phyloP scores from a whole-genome alignment of 2,113 vertebrate genomes.

The Emydocephalus ijimae region DNA sequence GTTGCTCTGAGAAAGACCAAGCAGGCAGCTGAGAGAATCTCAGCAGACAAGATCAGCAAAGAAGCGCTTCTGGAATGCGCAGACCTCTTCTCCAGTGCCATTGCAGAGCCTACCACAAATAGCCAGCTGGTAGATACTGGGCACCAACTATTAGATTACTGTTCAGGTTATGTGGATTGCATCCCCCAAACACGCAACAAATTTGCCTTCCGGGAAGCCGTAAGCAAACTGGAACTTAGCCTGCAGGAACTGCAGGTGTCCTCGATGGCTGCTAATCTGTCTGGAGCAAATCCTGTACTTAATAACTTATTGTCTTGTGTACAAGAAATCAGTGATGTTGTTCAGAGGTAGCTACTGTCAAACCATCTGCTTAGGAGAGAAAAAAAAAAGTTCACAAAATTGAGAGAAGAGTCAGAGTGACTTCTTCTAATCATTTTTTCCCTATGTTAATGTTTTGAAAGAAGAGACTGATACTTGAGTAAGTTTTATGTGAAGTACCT shows the following conservation, averaged over 20 bases:
- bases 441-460: slow-evolving; percentile 69
- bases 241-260: slow-evolving; percentile 96
- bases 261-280: slow-evolving; percentile 74
- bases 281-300: slow-evolving; percentile 82
- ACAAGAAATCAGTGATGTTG: slow-evolving; percentile 96
- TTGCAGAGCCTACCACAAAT: slow-evolving; percentile 84
- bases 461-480: slow-evolving; percentile 76
- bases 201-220: slow-evolving; percentile 95
- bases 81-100: slow-evolving; percentile 83
- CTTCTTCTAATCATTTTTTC: slow-evolving; percentile 35
- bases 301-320: slow-evolving; percentile 95
- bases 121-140: slow-evolving; percentile 94
- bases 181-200: slow-evolving; percentile 98
- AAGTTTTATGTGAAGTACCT: slow-evolving; percentile 78
- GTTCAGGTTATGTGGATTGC: slow-evolving; percentile 97
- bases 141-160: slow-evolving; percentile 95
- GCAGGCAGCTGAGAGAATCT: slow-evolving; percentile 82
- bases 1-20: slow-evolving; percentile 85
- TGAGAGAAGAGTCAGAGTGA: slow-evolving; percentile 17
- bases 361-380: slow-evolving; percentile 46
- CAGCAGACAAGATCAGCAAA: slow-evolving; percentile 87
- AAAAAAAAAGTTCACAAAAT: neutral
- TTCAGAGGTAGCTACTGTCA: slow-evolving; percentile 92
- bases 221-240: slow-evolving; percentile 95
- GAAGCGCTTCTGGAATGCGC: slow-evolving; percentile 92